Conservation (phyloP, 30 jellyfish, hydroid and myxozoan species). For the Turritopsis dohrnii region DNA sequence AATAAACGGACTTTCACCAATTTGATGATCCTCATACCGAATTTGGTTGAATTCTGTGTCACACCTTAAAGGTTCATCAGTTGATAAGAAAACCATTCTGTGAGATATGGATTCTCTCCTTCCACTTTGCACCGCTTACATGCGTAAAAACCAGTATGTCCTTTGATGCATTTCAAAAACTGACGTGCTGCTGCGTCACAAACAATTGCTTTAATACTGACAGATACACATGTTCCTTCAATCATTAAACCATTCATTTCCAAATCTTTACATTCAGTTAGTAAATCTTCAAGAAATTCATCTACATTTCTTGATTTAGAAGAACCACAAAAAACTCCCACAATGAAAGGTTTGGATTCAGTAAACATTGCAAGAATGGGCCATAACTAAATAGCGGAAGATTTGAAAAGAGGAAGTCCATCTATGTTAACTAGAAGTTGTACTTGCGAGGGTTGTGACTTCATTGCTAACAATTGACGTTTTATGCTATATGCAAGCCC, state of each 20-base stretch:
- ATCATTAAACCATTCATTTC: background rate
- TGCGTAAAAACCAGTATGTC: constrained; percentile 39
- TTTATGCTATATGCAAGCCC: background rate
- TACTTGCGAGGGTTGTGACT: background rate
- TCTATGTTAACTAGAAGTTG: background rate
- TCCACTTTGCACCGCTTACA: constrained; percentile 50
- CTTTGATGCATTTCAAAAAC: constrained; percentile 29
- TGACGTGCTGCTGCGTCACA: constrained; percentile 54
- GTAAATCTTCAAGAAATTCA: constrained; percentile 25
- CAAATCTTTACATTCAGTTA: constrained; percentile 10
- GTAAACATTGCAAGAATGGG: constrained; percentile 33
- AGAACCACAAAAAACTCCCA: background rate
- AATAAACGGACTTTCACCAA: constrained; percentile 11
- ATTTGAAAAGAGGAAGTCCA: too few relatives aligned
- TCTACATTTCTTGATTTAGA: background rate
- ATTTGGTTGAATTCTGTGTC: constrained; percentile 4
- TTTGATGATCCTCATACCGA: constrained; percentile 31
- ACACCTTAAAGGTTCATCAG: background rate
- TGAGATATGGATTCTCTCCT: constrained; percentile 20
- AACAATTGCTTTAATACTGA: background rate
- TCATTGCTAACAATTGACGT: background rate
- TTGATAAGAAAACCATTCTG: background rate
- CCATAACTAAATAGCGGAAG: constrained; percentile 30
- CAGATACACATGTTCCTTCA: background rate
- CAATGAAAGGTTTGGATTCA: background rate